Evolutionary conservation across 2,888 invertebrate species (phyloP).

Genomic region (Acleris emargana): DNA sequence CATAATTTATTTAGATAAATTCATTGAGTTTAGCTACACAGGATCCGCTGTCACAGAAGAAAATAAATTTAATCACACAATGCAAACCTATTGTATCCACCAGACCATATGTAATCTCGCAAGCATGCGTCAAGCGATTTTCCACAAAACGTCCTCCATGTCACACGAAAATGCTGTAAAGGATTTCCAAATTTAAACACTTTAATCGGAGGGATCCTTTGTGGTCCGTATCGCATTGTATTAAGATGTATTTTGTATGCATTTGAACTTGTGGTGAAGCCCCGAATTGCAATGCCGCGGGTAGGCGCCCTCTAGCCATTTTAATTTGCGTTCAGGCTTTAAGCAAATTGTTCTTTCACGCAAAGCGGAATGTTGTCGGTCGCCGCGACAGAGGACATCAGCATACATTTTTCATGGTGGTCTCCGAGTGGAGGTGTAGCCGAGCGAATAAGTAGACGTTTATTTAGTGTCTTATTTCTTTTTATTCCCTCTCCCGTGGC

Average conservation of each 20-base stretch:
- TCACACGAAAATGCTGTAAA: slow-evolving; percentile 49
- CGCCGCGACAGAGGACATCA: slow-evolving; percentile 47
- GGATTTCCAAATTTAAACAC: slow-evolving; percentile 49
- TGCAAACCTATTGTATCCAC: slow-evolving; percentile 38
- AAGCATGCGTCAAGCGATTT: slow-evolving; percentile 51
- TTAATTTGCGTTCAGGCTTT: slow-evolving; percentile 61
- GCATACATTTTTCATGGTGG: slow-evolving; percentile 59
- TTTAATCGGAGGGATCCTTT: slow-evolving; percentile 47
- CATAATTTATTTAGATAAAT: no score
- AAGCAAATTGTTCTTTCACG: slow-evolving; percentile 67
- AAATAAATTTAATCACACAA: slow-evolving; percentile 24
- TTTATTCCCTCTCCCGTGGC: slow-evolving; percentile 61
- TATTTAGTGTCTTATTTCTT: slow-evolving; percentile 78
- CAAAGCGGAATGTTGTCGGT: slow-evolving; percentile 58
- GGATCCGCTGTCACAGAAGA: not conserved
- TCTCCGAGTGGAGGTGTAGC: slow-evolving; percentile 63
- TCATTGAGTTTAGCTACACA: no score
- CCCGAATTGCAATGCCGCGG: slow-evolving; percentile 54
- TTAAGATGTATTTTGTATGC: slow-evolving; percentile 43
- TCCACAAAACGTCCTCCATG: slow-evolving; percentile 53
- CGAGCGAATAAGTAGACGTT: slow-evolving; percentile 71
- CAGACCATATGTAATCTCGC: slow-evolving; percentile 48
- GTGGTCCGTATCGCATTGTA: slow-evolving; percentile 51
- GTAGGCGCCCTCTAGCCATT: slow-evolving; percentile 59
- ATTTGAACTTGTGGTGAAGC: slow-evolving; percentile 46